A percentile compares a stretch with the other conserved stretches of the same genome.
Conservation (phyloP, 2,888 invertebrate species). For the Eueremaeus valkanovi region DNA sequence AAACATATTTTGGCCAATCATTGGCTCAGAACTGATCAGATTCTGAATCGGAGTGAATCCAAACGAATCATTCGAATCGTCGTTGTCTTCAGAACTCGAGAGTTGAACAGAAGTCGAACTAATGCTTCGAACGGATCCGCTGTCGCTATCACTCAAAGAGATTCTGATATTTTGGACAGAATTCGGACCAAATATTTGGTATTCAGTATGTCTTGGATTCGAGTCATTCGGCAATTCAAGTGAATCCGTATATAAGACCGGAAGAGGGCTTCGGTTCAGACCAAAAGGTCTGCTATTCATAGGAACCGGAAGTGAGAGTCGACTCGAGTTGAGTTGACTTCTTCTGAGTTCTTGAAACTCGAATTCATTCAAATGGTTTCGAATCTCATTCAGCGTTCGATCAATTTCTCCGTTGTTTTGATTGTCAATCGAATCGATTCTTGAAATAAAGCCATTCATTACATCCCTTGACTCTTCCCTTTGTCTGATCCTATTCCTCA, state of each 20-base stretch:
- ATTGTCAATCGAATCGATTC: not conserved
- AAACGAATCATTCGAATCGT: not conserved
- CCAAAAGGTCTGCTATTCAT: not conserved
- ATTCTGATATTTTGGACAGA: not conserved
- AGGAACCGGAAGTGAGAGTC: not conserved
- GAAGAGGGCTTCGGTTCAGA: not conserved
- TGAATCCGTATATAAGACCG: too few relatives aligned
- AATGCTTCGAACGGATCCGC: not conserved
- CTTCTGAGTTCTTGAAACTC: not conserved
- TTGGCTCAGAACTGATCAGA: not conserved
- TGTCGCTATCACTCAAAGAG: not conserved
- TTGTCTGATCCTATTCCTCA: not conserved
- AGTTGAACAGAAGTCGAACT: not conserved
- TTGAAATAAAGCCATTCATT: not conserved
- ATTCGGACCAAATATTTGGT: not conserved
- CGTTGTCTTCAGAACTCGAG: not conserved
- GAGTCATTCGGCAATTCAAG: not conserved
- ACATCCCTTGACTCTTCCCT: not conserved
- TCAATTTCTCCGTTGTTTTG: not conserved
- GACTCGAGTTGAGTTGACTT: not conserved
- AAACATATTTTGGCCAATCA: not conserved
- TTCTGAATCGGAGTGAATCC: not conserved
- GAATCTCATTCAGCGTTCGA: not conserved
- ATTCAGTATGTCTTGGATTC: not conserved
- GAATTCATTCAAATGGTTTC: not conserved